Evolutionary conservation across 2,113 vertebrate species (phyloP).

Genomic region (Spizaetus ornatus): DNA sequence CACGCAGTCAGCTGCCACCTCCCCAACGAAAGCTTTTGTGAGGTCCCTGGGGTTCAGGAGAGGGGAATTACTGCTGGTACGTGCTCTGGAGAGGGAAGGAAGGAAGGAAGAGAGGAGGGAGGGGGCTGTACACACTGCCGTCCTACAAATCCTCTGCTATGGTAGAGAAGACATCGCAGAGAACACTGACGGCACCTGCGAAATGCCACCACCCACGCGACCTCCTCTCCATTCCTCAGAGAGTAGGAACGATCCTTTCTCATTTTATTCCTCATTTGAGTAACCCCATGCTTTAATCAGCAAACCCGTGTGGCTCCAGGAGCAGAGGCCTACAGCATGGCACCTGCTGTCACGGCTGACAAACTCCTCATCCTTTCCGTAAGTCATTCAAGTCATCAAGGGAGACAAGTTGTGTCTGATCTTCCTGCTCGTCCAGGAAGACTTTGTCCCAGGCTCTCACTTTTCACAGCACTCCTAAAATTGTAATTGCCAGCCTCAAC

Average conservation of each 20-base stretch:
- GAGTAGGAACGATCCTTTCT: background rate
- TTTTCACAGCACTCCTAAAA: background rate
- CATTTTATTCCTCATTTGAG: background rate
- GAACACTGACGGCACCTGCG: background rate
- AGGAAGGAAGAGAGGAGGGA: background rate
- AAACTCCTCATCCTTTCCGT: background rate
- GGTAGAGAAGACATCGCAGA: background rate
- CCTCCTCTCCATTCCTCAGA: background rate
- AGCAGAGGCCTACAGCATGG: background rate
- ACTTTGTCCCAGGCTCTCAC: background rate
- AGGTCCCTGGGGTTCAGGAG: background rate
- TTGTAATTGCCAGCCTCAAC: background rate
- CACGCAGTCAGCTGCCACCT: background rate
- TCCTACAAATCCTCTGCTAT: background rate
- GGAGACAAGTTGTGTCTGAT: background rate
- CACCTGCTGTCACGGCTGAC: background rate
- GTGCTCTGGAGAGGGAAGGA: background rate
- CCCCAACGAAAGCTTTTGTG: accelerated
- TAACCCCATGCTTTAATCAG: background rate
- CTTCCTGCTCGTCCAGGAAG: background rate
- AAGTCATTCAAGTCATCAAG: background rate
- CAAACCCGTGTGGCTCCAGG: background rate
- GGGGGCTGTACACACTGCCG: background rate
- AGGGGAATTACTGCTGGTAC: background rate
- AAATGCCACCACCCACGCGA: background rate